Conservation (phyloP, 2,113 vertebrate genomes). For the Lonchura striata region DNA sequence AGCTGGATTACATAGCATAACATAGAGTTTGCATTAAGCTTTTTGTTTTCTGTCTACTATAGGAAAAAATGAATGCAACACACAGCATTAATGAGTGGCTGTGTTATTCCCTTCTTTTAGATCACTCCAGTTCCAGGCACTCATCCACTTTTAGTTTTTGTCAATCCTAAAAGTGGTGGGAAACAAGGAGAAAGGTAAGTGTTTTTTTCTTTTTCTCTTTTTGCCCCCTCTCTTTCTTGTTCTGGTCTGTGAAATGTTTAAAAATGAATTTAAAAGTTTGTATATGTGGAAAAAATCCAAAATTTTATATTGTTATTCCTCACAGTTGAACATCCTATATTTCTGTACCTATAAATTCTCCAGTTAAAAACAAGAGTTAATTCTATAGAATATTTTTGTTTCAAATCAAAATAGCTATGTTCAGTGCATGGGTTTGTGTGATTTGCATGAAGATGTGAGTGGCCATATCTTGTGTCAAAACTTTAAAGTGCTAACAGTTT, state of each 20-base stretch:
- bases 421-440: neutral
- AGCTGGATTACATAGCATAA: slow-evolving; percentile 23
- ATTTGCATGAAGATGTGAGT: neutral
- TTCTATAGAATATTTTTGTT: neutral
- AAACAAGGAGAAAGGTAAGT: slow-evolving; percentile 94
- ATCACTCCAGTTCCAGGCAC: slow-evolving; percentile 93
- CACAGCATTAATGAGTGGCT: slow-evolving; percentile 53
- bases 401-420: neutral
- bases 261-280: neutral
- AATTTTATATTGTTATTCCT: neutral
- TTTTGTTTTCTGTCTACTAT: slow-evolving; percentile 61
- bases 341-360: neutral
- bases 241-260: neutral
- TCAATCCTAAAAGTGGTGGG: slow-evolving; percentile 95
- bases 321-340: neutral
- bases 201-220: neutral
- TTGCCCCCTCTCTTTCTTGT: neutral
- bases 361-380: neutral
- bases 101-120: slow-evolving; percentile 77
- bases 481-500: neutral
- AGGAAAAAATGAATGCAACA: slow-evolving; percentile 51
- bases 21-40: slow-evolving; percentile 56
- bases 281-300: neutral
- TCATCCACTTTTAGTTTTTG: slow-evolving; percentile 94
- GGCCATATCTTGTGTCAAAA: neutral